Conservation (phyloP, 2,113 vertebrate genomes). For the Melanostigma gelatinosum region DNA sequence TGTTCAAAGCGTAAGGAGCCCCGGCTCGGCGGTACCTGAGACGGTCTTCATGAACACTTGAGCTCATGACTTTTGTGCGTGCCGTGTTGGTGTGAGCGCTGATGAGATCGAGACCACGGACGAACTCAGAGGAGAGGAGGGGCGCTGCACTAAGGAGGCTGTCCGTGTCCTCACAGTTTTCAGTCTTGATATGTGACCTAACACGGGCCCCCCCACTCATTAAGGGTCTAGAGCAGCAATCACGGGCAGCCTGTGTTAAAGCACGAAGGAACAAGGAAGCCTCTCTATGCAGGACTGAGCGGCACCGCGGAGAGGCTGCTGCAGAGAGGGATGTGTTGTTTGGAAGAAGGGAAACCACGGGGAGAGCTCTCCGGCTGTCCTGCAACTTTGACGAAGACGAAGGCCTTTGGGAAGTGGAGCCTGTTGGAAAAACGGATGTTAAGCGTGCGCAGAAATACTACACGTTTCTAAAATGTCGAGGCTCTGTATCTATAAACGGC, state of each 20-base stretch:
- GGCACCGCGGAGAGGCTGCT: slow-evolving; percentile 6
- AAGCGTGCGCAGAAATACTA: no score
- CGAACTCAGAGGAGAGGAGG: slow-evolving; percentile 7
- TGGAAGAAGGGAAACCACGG: slow-evolving; percentile 13
- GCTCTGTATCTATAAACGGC: no score
- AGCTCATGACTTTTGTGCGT: slow-evolving; percentile 32
- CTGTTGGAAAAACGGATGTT: slow-evolving; percentile 33
- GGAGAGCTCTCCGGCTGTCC: slow-evolving; percentile 7
- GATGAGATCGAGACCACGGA: neutral
- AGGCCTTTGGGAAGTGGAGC: neutral
- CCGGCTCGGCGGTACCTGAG: slow-evolving; percentile 37
- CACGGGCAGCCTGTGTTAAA: slow-evolving; percentile 27
- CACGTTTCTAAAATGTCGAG: no score
- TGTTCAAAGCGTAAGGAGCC: neutral
- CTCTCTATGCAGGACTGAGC: neutral
- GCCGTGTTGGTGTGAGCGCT: neutral
- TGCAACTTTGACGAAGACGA: slow-evolving; percentile 3
- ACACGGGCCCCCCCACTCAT: neutral
- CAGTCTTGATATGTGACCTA: slow-evolving; percentile 4
- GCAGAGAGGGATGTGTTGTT: neutral
- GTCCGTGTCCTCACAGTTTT: neutral
- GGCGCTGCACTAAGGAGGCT: neutral
- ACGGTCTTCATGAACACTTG: neutral
- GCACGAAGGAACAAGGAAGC: slow-evolving; percentile 60
- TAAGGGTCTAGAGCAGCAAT: slow-evolving; percentile 1